These are phyloP conservation scores for Acanthacorydalis orientalis DNA, from an alignment of 2,888 invertebrate species.

Conservation along the genomic window DNA sequence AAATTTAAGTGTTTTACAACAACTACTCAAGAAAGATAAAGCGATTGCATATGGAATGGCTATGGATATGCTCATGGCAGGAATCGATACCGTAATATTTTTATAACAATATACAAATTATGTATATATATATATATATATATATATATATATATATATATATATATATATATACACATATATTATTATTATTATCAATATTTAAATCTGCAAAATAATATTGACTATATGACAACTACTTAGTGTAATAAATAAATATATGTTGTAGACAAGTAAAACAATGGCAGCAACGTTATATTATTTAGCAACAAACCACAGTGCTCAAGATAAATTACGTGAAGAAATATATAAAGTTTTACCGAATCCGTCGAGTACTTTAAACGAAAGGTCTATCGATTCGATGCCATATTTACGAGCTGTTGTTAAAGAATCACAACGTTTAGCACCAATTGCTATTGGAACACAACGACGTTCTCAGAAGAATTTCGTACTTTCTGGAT, in stretches of 20 bases:
- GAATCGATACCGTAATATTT: constrained; percentile 48
- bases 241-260: too few relatives aligned
- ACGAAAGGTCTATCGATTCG: constrained; percentile 20
- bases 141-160: too few relatives aligned
- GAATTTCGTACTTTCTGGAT: constrained; percentile 21
- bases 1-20: constrained; percentile 45
- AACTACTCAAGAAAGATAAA: constrained; percentile 40
- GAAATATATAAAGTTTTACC: constrained; percentile 21
- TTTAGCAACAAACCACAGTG: constrained; percentile 25
- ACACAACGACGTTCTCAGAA: constrained; percentile 15
- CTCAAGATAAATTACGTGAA: constrained; percentile 24
- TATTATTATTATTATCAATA: too few relatives aligned
- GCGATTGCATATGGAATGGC: constrained; percentile 47
- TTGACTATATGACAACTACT: too few relatives aligned
- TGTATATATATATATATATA: too few relatives aligned
- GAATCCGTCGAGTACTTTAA: constrained; percentile 18
- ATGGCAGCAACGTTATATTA: constrained; percentile 25
- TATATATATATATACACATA: too few relatives aligned
- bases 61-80: constrained; percentile 50
- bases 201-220: too few relatives aligned
- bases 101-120: too few relatives aligned
- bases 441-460: constrained; percentile 16
- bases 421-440: constrained; percentile 40
- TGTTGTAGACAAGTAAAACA: constrained; percentile 27
- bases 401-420: constrained; percentile 40